These are phyloP conservation scores for Euclidia mi DNA, from an alignment of 2,888 invertebrate species.

Conservation along the genomic window DNA sequence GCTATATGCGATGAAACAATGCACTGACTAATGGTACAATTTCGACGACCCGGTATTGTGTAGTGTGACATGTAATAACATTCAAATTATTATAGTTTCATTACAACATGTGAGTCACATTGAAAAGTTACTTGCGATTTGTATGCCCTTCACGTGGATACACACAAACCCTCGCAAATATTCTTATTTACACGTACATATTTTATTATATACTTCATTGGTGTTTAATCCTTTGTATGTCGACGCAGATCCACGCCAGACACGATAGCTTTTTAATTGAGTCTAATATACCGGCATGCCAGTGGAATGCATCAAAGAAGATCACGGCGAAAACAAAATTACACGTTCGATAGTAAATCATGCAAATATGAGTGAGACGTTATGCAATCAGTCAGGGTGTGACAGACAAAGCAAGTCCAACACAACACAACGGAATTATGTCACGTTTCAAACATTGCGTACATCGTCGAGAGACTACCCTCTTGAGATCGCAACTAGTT, in stretches of 20 bases:
- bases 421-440: conserved; percentile 22
- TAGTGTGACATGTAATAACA: too few species aligned
- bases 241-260: too few species aligned
- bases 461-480: neutral
- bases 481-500: conserved; percentile 3
- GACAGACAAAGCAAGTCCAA: conserved; percentile 23
- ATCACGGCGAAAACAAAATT: conserved; percentile 24
- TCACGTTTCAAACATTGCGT: conserved; percentile 28
- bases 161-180: too few species aligned
- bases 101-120: too few species aligned
- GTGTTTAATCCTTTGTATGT: too few species aligned
- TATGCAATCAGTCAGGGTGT: conserved; percentile 41
- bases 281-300: too few species aligned
- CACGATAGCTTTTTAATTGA: too few species aligned
- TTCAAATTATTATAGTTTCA: too few species aligned
- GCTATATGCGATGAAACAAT: conserved; percentile 4
- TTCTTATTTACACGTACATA: too few species aligned
- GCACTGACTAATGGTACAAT: conserved; percentile 52
- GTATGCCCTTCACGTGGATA: too few species aligned
- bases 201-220: too few species aligned
- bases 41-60: conserved; percentile 37
- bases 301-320: conserved; percentile 5
- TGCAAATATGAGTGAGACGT: conserved; percentile 35
- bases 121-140: too few species aligned
- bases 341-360: conserved; percentile 43